phyloP scores from a whole-genome alignment of 2,888 invertebrate species.

The Brenthis ino region DNA sequence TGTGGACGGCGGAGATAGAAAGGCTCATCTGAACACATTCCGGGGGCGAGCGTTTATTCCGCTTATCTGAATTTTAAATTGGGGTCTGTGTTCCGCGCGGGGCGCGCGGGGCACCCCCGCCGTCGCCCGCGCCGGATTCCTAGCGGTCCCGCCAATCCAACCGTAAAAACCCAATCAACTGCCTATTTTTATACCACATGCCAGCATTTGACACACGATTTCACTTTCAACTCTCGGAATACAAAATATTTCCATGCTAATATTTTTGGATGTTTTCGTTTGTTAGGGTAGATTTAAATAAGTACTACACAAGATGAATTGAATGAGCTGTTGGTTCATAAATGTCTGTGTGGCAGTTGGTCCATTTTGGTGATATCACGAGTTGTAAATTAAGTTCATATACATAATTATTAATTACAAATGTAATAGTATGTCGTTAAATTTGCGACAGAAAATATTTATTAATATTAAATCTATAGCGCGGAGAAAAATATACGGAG shows the following conservation, averaged over 20 bases:
- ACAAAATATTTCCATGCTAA: constrained; percentile 40
- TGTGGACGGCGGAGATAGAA: constrained; percentile 16
- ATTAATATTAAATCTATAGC: not conserved
- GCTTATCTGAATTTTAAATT: constrained; percentile 79
- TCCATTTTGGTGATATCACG: no score
- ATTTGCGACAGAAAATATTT: no score
- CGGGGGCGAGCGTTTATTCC: constrained; percentile 64
- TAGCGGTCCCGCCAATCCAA: constrained; percentile 65
- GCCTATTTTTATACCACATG: constrained; percentile 62
- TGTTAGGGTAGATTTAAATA: constrained; percentile 2
- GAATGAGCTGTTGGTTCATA: no score
- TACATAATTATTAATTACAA: no score
- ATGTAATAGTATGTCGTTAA: no score
- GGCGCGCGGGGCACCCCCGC: constrained; percentile 42
- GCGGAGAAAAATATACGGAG: not conserved
- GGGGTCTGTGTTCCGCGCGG: constrained; percentile 40
- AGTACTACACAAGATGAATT: not conserved
- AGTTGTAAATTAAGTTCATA: no score
- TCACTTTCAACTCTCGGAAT: constrained; percentile 54
- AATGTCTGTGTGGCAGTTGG: no score
- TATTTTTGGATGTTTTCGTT: constrained; percentile 39
- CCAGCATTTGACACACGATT: constrained; percentile 67
- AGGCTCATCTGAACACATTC: constrained; percentile 30
- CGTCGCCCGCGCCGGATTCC: constrained; percentile 53
- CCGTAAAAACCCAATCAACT: constrained; percentile 74